These are phyloP conservation scores for Cecropterus lyciades DNA, from an alignment of 1,140 invertebrate genomes.

Conservation along the genomic window DNA sequence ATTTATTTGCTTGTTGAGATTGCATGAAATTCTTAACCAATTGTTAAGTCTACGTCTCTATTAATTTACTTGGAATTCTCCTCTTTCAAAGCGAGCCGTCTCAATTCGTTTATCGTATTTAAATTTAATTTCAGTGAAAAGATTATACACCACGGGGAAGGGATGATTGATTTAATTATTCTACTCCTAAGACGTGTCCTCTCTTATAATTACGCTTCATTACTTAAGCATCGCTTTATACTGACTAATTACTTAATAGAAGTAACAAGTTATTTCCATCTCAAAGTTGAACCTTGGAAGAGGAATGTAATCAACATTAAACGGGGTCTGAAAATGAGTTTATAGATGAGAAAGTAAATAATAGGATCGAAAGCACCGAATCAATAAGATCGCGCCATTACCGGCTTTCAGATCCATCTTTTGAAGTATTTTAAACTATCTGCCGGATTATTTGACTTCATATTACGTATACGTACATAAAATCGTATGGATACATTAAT, in stretches of 20 bases:
- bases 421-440: constrained; percentile 1
- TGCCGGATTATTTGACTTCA: neutral
- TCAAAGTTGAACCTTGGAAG: constrained; percentile 67
- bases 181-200: constrained; percentile 78
- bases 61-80: constrained; percentile 10
- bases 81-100: constrained; percentile 41
- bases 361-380: constrained; percentile 44
- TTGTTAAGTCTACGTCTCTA: neutral
- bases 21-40: neutral
- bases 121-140: constrained; percentile 76
- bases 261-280: constrained; percentile 82
- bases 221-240: constrained; percentile 82
- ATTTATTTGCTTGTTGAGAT: neutral
- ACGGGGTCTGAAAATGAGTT: constrained; percentile 62
- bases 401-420: no score
- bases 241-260: constrained; percentile 82
- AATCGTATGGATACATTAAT: no score
- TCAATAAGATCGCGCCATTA: constrained; percentile 29
- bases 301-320: constrained; percentile 75
- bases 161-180: constrained; percentile 84
- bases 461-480: no score
- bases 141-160: constrained; percentile 76
- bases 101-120: constrained; percentile 60
- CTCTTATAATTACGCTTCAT: constrained; percentile 81
- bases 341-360: constrained; percentile 62